A percentile compares a stretch with the other conserved stretches of the same genome.
These are phyloP conservation scores for Drosophila sordidapex DNA, from an alignment of 2,888 invertebrate genomes.

Conservation along the genomic window DNA sequence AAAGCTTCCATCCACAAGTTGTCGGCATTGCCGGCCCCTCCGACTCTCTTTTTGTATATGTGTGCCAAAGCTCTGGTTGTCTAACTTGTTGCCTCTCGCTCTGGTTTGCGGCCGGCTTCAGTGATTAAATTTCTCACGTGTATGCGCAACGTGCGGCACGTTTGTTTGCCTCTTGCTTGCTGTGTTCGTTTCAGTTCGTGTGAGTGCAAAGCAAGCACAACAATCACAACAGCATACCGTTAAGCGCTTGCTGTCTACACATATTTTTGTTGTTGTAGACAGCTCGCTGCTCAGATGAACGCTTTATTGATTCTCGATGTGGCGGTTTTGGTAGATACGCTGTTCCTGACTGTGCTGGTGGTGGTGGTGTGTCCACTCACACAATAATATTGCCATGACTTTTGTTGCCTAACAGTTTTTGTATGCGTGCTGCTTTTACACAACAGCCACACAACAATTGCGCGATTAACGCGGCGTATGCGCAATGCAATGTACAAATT, in stretches of 20 bases:
- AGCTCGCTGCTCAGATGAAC: background rate
- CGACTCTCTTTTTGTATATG: conserved; percentile 15
- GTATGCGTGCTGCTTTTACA: conserved; percentile 38
- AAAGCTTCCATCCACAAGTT: conserved; percentile 42
- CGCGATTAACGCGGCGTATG: conserved; percentile 51
- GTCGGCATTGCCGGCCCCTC: conserved; percentile 28
- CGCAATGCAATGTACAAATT: conserved; percentile 44
- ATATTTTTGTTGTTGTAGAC: background rate
- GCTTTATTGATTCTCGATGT: conserved; percentile 28
- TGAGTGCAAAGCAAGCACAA: conserved; percentile 20
- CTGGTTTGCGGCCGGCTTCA: conserved; percentile 9
- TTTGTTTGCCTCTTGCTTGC: conserved; percentile 51
- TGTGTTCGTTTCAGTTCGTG: conserved; percentile 3
- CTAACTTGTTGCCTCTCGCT: conserved; percentile 22
- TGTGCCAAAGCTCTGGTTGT: conserved; percentile 25
- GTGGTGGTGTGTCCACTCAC: conserved; percentile 4
- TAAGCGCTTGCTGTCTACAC: conserved; percentile 34
- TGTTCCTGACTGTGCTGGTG: background rate
- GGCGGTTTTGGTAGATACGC: background rate
- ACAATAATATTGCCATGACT: conserved; percentile 19
- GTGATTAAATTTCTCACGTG: conserved; percentile 71
- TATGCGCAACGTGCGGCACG: conserved; percentile 78
- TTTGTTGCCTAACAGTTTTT: conserved; percentile 62
- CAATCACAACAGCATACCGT: conserved; percentile 38
- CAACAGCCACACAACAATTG: conserved; percentile 60